Evolutionary conservation across 2,797 vertebrate species (phyloP), one percentile per base, ranked within the genome.

Genomic region (Danionella dracula): DNA sequence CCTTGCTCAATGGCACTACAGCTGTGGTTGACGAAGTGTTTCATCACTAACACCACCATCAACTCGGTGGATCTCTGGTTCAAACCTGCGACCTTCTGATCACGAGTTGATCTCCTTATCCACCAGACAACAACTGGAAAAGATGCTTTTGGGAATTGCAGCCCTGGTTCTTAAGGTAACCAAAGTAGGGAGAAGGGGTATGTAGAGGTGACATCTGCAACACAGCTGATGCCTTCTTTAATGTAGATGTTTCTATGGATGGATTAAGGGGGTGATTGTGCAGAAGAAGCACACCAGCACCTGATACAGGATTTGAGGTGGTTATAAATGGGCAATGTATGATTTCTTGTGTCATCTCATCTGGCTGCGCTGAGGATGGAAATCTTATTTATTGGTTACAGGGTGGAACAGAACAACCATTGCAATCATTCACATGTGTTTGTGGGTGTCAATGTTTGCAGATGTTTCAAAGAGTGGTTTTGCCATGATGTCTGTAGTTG

Each of bases 231-330:
- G 70, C 72, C 67, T 55, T 80, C 83, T 74, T 83, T 77, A 73
- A 71, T 75, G 78, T 68, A 60, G 74, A 82, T 58, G 72, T 71
- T 68, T 4, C 46, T 70, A 51, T 37, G 49, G 50, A 57, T 49
- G 68, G 76, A 74, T 73, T 69, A 71, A 70, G 79, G 71, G 75
- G 75, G 76, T 66, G 68, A 79, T 80, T 72, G 61, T 80, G 72
- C 72, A 68, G 77, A 75, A 74, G 73, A 38, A 72, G 68, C 73
- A 78, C 89, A 89, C 85, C 87, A 88, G 86, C 76, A 27, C 65
- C 42, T 60, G 65, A 68, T 45, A 56, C 55, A 40, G 46, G 32
- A 56, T 68, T 64, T 51, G 54, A 29, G 44, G 21, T 4, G 44
- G 45, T 50, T 51, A 46, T 46, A 42, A 41, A 60, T 48, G 19